Percentiles rank a stretch among this genome's conserved stretches.
phyloP scores from a whole-genome alignment of 2,797 vertebrate species.

The Aldrovandia affinis region DNA sequence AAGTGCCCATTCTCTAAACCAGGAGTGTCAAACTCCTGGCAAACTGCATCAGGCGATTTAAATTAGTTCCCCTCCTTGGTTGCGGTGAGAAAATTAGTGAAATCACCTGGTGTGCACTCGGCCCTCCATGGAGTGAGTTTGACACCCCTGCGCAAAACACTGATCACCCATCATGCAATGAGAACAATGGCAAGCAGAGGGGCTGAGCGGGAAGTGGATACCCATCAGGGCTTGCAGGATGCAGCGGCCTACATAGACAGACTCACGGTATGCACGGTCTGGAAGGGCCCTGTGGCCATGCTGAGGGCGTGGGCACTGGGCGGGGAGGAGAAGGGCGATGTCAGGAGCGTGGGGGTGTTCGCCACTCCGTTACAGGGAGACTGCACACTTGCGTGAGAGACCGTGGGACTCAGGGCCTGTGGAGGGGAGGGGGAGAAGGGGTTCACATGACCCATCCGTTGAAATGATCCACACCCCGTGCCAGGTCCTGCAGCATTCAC shows the following conservation, averaged over 20 bases:
- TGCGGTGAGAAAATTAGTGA: too few relatives aligned
- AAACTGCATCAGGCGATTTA: too few relatives aligned
- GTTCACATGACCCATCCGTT: neutral
- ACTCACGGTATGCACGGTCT: slow-evolving; percentile 86
- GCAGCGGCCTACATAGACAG: neutral
- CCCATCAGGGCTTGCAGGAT: neutral
- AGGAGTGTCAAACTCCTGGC: too few relatives aligned
- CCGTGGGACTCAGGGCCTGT: slow-evolving; percentile 60
- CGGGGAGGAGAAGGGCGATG: slow-evolving; percentile 75
- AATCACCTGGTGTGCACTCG: too few relatives aligned
- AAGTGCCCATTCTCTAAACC: too few relatives aligned
- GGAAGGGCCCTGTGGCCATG: slow-evolving; percentile 76
- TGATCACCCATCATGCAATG: too few relatives aligned
- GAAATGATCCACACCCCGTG: neutral
- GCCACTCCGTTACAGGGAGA: slow-evolving; percentile 65
- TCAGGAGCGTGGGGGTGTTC: slow-evolving; percentile 58
- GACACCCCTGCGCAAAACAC: too few relatives aligned
- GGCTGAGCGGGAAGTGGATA: neutral
- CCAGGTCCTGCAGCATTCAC: neutral
- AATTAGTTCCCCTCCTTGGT: too few relatives aligned
- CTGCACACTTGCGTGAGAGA: slow-evolving; percentile 47
- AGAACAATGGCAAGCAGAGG: too few relatives aligned
- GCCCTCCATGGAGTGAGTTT: too few relatives aligned
- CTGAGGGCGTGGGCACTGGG: slow-evolving; percentile 73
- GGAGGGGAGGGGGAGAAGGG: neutral